Evolutionary conservation across 2,797 vertebrate species (phyloP).

Genomic region (Centropyge bicolor): DNA sequence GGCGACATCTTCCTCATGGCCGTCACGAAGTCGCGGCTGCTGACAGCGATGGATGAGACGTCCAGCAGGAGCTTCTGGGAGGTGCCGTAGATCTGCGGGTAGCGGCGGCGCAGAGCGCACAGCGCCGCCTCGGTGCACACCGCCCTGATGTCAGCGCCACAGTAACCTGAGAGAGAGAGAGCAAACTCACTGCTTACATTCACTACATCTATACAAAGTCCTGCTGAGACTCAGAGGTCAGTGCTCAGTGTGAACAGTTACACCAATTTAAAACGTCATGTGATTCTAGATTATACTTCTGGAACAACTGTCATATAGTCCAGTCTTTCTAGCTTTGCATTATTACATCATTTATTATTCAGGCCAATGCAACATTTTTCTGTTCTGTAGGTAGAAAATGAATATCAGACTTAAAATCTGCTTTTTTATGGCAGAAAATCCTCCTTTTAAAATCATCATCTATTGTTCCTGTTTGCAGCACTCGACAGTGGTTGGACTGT

Average conservation of each 20-base stretch:
- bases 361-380: not conserved
- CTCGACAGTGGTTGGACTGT: not conserved
- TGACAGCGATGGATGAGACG: slow-evolving; percentile 86
- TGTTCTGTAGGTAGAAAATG: too few relatives aligned
- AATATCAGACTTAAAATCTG: too few relatives aligned
- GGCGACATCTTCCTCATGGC: slow-evolving; percentile 92
- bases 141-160: slow-evolving; percentile 93
- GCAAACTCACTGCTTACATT: too few relatives aligned
- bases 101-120: slow-evolving; percentile 90
- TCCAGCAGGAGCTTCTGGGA: slow-evolving; percentile 90
- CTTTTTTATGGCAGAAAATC: too few relatives aligned
- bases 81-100: slow-evolving; percentile 92
- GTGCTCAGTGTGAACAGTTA: too few relatives aligned
- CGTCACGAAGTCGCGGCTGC: slow-evolving; percentile 87
- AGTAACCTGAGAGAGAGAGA: slow-evolving; percentile 86
- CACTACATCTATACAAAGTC: too few relatives aligned
- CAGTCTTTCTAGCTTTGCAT: not conserved
- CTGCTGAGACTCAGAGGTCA: not conserved
- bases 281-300: not conserved
- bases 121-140: slow-evolving; percentile 91
- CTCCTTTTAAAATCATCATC: too few relatives aligned
- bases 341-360: not conserved
- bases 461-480: too few relatives aligned
- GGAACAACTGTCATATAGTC: too few relatives aligned
- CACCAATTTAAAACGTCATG: too few relatives aligned